Evolutionary conservation across 2,888 invertebrate species (phyloP), one percentile per base, ranked within the genome.

Genomic region (Drosophila acutilabella): DNA sequence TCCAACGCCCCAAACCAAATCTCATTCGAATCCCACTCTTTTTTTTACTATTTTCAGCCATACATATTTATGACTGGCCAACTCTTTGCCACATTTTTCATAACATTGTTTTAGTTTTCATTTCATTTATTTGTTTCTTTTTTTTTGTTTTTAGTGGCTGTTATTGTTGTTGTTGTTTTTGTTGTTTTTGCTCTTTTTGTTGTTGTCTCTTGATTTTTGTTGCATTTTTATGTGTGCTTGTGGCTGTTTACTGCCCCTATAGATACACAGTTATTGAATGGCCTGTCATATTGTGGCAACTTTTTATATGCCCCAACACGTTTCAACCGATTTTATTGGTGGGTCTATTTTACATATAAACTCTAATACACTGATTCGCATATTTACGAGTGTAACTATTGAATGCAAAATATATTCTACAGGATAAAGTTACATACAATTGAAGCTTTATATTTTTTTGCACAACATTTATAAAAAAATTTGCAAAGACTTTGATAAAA

Each of bases 261-360:
- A 65, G 59, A 79, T 75, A 82, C 66, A 65, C 71, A 71, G 81
- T 71, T 83, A 89, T 87, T 84, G 81, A 87, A 89, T 80, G 64
- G 70, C 71, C 87, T 77, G 87, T 87, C 87, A 87, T 80, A 81
- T 74, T 65, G 87, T 87, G 80, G 80, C 82, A 71, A 72, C 67
- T 73, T 88, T 79, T 83, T 82, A 71, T 86, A 80, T 86, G 72
- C 69, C 68, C 70, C 79, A 88, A 71, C 83, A 82, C 77, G 80
- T 82, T 67, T 66, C 74, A 61, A 54, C 66, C 61, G 45, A 60
- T 86, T 85, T 81, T 84, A 84, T 85, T 74, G 59, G 47, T 54
- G 20, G n/a, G 14, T 40, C 30, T 61, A 56, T 73, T 74, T 62
- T 74, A 65, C 78, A 73, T 73, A 68, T n/a, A 36, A 13, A 38